Percentiles rank a stretch among this genome's conserved stretches.
Conservation (phyloP, 2,113 vertebrate genomes). For the Anhinga anhinga region DNA sequence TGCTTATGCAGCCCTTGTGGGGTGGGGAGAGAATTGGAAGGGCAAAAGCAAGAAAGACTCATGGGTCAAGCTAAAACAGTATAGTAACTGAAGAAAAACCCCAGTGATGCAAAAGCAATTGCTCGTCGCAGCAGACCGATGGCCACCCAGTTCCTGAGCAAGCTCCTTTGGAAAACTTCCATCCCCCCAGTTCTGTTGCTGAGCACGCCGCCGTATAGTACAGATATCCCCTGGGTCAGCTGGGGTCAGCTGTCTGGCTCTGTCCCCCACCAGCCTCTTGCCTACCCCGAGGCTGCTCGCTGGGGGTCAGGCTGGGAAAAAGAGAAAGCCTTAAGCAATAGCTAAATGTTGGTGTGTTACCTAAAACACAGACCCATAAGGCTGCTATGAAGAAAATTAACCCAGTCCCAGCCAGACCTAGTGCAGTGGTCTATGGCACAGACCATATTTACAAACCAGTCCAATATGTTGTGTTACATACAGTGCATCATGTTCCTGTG, state of each 20-base stretch:
- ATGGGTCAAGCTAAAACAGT: background rate
- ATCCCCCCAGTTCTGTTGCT: too few species aligned
- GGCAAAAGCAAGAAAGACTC: background rate
- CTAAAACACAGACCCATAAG: background rate
- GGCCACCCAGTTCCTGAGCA: background rate
- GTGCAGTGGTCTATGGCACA: background rate
- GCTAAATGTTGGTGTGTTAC: background rate
- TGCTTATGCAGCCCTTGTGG: accelerated
- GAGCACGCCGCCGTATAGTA: accelerated
- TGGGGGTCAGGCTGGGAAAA: background rate
- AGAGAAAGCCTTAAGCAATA: background rate
- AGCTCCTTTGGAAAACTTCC: background rate
- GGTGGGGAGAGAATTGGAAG: background rate
- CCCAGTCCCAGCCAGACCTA: background rate
- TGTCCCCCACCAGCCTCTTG: background rate
- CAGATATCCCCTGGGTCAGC: too few species aligned
- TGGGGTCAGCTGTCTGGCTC: background rate
- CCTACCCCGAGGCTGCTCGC: background rate
- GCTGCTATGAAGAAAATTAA: background rate
- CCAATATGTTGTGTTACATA: background rate
- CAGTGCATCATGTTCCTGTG: too few species aligned
- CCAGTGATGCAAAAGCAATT: too few species aligned
- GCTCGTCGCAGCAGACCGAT: background rate
- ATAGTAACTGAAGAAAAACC: background rate
- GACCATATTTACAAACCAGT: too few species aligned